Evolutionary conservation across 2,797 vertebrate species (phyloP).

Genomic region (Dromococcyx pavoninus): DNA sequence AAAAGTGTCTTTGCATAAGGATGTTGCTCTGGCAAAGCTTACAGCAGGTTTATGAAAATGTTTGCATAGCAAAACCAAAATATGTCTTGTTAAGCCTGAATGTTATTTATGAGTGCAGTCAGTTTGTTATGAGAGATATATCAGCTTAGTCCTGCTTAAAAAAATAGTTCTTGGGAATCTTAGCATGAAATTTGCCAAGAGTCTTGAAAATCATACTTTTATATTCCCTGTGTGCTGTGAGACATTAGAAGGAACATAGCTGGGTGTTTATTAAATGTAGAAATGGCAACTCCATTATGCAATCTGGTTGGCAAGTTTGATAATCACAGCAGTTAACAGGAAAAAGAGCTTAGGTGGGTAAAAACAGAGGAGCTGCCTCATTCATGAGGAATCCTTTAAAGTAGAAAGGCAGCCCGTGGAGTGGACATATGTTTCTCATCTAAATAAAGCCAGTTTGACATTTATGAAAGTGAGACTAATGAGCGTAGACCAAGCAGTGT

Average conservation of each 20-base stretch:
- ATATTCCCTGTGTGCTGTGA: background rate
- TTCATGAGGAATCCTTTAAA: background rate
- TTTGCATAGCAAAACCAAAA: background rate
- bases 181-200: background rate
- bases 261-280: background rate
- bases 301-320: background rate
- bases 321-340: background rate
- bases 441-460: conserved; percentile 4
- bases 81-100: background rate
- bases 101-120: background rate
- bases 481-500: background rate
- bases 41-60: background rate
- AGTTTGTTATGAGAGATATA: background rate
- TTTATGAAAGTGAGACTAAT: conserved; percentile 21
- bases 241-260: background rate
- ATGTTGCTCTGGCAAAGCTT: background rate
- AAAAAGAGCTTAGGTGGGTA: background rate
- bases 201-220: background rate
- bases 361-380: background rate
- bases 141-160: background rate
- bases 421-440: conserved; percentile 24
- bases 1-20: background rate
- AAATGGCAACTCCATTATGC: background rate
- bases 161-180: background rate
- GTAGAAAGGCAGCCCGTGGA: conserved; percentile 1